Base-by-base conservation (phyloP, 2,113 vertebrate species). In the Eptatretus burgeri region DNA sequence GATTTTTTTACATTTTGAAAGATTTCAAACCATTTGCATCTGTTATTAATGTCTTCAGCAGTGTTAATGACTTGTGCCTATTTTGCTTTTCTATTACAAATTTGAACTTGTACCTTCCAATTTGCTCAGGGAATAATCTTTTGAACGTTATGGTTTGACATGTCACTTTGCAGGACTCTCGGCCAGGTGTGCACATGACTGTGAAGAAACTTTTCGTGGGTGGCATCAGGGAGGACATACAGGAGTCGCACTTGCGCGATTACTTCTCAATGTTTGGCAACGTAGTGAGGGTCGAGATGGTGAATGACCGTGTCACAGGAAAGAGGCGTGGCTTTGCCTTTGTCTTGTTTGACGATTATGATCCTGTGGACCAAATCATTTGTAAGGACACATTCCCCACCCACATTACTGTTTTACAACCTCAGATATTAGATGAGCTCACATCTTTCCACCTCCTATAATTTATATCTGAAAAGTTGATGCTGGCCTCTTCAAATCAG, bases 311-410 rank as follows among this genome's bases (percentile, higher is more conserved):
- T 63, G 79, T 80, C 69, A 79, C 78, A 74, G 80, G 80, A 66
- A 81, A 81, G 73, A 81, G 81, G 70, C 80, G 80, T 67, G 80
- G 80, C 62, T 81, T 81, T 78, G 80, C 79, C 60, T 81, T 81
- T 76, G 78, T 81, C 71, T 79, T 79, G 51, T 81, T 81, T 71
- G 79, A 81, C 74, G 80, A 81, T 74, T 79, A 81, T 65, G 80
- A 81, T 74, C 80, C 79, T 56, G 80, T 81, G 70, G 80, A 81
- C 73, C 80, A 81, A 73, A 80, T 81, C 62, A 78, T 81, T 8
- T 77, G 80, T 81, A 76, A 41, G 27, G 27, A 41, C 27, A 60
- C n/a, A 12, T 60, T 13, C 12, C n/a, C 12, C n/a, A 13, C n/a
- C n/a, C n/a, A 19, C 4, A 10, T 60, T 2, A 17, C 19, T n/a